Conservation (phyloP, 1,140 invertebrate genomes). For the Pararge aegeria region DNA sequence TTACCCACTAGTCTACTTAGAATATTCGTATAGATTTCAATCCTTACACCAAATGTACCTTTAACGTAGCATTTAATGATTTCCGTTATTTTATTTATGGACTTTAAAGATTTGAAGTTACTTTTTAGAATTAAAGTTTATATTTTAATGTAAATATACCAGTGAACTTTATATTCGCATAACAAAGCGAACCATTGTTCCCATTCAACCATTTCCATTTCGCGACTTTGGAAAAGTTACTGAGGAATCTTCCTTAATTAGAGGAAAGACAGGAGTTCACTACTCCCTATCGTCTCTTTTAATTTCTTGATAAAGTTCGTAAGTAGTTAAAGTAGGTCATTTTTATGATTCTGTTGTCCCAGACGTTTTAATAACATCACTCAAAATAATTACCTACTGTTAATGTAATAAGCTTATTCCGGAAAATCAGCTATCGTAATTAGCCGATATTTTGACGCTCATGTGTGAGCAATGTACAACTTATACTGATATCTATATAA, state of each 20-base stretch:
- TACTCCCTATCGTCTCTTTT: constrained; percentile 11
- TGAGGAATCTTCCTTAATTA: constrained; percentile 9
- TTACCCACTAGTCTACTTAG: no score
- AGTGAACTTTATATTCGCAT: constrained; percentile 2
- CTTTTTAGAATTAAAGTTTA: background rate
- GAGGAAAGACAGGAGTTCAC: constrained; percentile 10
- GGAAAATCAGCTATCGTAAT: no score
- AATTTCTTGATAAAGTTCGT: constrained; percentile 7
- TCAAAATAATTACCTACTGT: no score
- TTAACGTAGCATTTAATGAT: no score
- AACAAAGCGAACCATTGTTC: constrained; percentile 11
- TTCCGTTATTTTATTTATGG: background rate
- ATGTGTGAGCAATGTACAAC: no score
- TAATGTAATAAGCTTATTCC: no score
- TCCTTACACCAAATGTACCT: no score
- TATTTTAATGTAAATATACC: constrained; percentile 6
- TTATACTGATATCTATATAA: no score
- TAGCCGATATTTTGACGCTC: no score
- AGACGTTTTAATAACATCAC: background rate
- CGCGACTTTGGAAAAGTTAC: constrained; percentile 12
- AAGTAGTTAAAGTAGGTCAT: background rate
- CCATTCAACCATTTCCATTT: constrained; percentile 7
- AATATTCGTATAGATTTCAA: no score
- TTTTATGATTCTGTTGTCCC: background rate
- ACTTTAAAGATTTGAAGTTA: background rate